Percentiles rank a stretch among this genome's conserved stretches.
Conservation (phyloP, 2,888 invertebrate species). For the Meteorus colon region DNA sequence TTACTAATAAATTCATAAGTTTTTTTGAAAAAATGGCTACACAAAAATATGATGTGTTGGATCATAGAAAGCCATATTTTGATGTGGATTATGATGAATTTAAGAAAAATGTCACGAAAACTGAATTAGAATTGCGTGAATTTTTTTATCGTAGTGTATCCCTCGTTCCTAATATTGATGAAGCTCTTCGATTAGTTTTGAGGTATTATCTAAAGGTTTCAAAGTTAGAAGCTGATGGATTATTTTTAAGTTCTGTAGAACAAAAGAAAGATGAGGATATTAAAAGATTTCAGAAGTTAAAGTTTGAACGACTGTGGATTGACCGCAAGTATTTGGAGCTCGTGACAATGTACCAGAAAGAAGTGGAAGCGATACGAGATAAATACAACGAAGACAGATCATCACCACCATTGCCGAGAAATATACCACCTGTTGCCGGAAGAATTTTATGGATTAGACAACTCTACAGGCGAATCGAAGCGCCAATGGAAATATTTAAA, state of each 20-base stretch:
- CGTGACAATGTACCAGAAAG: constrained; percentile 79
- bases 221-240: background rate
- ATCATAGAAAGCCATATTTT: constrained; percentile 84
- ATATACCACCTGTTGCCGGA: constrained; percentile 87
- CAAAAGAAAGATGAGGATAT: background rate
- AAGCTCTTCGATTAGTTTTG: constrained; percentile 70
- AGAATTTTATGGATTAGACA: constrained; percentile 89
- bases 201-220: constrained; percentile 58
- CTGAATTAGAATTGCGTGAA: constrained; percentile 82
- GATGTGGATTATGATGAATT: constrained; percentile 85
- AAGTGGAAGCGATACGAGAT: constrained; percentile 83
- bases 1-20: constrained; percentile 80
- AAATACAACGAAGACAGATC: constrained; percentile 86
- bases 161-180: constrained; percentile 68
- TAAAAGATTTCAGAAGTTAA: constrained; percentile 82
- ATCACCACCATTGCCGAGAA: constrained; percentile 82
- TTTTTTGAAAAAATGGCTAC: constrained; percentile 80
- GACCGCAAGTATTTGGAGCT: constrained; percentile 85
- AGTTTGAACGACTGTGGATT: constrained; percentile 82
- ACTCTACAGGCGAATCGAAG: constrained; percentile 82
- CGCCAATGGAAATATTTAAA: constrained; percentile 82
- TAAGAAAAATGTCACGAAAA: constrained; percentile 79
- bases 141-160: constrained; percentile 79
- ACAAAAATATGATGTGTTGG: constrained; percentile 86
- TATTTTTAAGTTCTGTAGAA: constrained; percentile 4